Evolutionary conservation across 37 sponge, comb jelly and placozoan species (phyloP), one percentile per base, ranked within the genome.

Genomic region (Hexactinellida sp.): DNA sequence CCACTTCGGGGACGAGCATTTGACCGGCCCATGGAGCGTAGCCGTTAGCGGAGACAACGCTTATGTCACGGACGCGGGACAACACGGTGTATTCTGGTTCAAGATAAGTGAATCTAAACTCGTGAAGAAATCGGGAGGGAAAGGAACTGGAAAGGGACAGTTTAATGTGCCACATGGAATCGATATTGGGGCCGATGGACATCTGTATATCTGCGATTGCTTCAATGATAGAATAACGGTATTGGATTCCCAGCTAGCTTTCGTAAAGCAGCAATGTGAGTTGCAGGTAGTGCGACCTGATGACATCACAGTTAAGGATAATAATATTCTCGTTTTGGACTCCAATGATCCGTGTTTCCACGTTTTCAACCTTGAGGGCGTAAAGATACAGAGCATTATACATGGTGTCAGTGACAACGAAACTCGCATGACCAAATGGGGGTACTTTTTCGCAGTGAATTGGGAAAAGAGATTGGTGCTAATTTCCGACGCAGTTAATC

Each of bases 51-150:
- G 76, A n/a, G 76, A 63, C 76, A 63, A 63, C 34, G 76, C 76
- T 32, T 63, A 63, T 28, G 76, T 63, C 34, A 63, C 76, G 5
- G 76, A 63, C 76, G 76, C 76, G 30, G 76, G 76, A 28, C 76
- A 63, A 63, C 76, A 63, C 76, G 34, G 76, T n/a, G 76, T 63
- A n/a, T 63, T 63, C 34, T 63, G 76, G 76, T 63, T 63, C 34
- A 63, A 10, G 34, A n/a, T 63, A 63, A 63, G 76, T 28, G 76
- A 63, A 10, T 10, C 28, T 7, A 10, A n/a, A n/a, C 30, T 63
- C 21, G 76, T 63, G 32, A 63, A 63, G 34, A 63, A 63, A 63
- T 21, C 5, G 25, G 76, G 76, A 5, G 76, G 76, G 34, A 63
- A 63, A 63, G 76, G 76, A 28, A 63, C 76, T 7, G 76, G 76